Percentiles rank a stretch among this genome's conserved stretches.
phyloP scores from a whole-genome alignment of 2,113 vertebrate species.

The Nettapus auritus region DNA sequence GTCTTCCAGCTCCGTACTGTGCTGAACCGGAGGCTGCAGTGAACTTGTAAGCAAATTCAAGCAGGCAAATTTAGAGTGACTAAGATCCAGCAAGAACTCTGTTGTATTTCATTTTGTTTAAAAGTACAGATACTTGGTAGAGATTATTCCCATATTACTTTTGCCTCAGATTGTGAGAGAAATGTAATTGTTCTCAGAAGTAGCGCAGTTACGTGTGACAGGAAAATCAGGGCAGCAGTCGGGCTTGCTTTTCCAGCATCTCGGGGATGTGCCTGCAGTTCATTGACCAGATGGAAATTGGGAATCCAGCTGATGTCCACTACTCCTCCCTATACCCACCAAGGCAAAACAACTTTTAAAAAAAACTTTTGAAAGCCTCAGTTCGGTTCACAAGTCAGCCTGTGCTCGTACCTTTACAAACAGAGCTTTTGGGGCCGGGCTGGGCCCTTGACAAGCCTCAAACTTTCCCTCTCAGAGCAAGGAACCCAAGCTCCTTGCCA shows the following conservation, averaged over 20 bases:
- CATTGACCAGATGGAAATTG: background rate
- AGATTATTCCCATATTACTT: background rate
- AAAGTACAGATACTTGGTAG: background rate
- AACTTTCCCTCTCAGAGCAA: background rate
- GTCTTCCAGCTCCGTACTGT: background rate
- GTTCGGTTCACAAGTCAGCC: background rate
- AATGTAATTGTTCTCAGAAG: fast-evolving
- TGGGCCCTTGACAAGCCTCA: background rate
- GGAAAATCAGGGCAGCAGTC: background rate
- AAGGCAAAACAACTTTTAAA: background rate
- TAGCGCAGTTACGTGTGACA: background rate
- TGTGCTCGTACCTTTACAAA: background rate
- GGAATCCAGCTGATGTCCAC: background rate
- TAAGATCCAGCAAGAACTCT: background rate
- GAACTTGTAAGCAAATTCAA: background rate
- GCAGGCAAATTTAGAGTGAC: background rate
- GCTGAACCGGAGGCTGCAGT: background rate
- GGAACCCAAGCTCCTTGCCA: background rate
- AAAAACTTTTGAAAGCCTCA: background rate
- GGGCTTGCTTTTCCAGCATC: background rate
- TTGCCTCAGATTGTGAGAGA: background rate
- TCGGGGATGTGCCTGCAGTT: background rate
- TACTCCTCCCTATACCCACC: background rate
- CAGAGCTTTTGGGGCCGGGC: background rate
- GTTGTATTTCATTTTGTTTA: background rate